Percentiles rank a stretch among this genome's conserved stretches.
Evolutionary conservation across 2,113 vertebrate genomes (phyloP).

Genomic region (Xyliphius kryptos): DNA sequence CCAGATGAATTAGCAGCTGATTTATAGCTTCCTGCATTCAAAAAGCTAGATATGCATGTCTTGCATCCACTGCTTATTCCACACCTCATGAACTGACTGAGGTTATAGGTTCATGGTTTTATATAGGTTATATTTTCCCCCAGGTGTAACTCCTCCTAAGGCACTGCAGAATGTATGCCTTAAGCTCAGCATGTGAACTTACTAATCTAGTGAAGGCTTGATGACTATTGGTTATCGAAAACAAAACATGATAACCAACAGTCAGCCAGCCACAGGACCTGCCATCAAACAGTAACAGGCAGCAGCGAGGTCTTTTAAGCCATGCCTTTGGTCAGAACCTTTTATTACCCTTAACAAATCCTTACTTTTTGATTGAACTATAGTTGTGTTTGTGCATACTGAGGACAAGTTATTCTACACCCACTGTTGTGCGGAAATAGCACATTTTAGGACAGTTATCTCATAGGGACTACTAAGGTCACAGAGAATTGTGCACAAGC

Average conservation of each 20-base stretch:
- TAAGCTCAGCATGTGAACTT: neutral
- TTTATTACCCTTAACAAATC: neutral
- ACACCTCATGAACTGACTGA: neutral
- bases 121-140: neutral
- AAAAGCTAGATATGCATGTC: neutral
- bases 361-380: neutral
- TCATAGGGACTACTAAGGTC: too few species aligned
- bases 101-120: too few species aligned
- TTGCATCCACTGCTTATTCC: neutral
- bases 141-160: neutral
- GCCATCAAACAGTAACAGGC: constrained; percentile 28
- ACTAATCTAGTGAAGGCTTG: neutral
- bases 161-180: neutral
- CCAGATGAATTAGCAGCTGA: neutral
- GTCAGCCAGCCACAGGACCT: constrained; percentile 42
- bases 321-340: neutral
- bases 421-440: neutral
- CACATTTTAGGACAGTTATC: too few species aligned
- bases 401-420: neutral
- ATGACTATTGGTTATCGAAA: too few species aligned
- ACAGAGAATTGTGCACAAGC: too few species aligned
- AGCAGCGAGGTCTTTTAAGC: constrained; percentile 10
- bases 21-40: constrained; percentile 16
- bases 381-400: neutral
- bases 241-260: constrained; percentile 51